A percentile compares a stretch with the other conserved stretches of the same genome.
These are phyloP conservation scores for Apotomis capreana DNA, from an alignment of 2,888 invertebrate genomes.

Conservation along the genomic window DNA sequence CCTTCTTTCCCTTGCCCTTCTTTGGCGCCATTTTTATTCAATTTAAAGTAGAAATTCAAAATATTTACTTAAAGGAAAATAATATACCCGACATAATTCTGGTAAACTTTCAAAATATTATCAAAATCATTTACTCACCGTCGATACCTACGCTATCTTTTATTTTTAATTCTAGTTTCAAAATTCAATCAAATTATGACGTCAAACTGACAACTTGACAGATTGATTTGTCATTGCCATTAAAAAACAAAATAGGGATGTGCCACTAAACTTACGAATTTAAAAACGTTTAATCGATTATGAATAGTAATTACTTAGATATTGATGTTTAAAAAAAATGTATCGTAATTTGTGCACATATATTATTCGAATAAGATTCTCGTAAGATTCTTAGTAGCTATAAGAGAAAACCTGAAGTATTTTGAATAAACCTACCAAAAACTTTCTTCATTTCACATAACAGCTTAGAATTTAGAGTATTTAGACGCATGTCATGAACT, in stretches of 20 bases:
- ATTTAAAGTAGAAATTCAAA: conserved; percentile 43
- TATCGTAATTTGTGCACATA: no score
- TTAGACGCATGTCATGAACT: no score
- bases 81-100: conserved; percentile 66
- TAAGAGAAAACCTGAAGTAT: no score
- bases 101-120: conserved; percentile 32
- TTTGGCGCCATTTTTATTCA: conserved; percentile 66
- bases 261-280: background rate
- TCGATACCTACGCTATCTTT: conserved; percentile 12
- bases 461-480: conserved; percentile 22
- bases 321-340: no score
- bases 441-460: conserved; percentile 51
- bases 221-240: background rate
- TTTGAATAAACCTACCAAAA: conserved; percentile 19
- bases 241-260: conserved; percentile 16
- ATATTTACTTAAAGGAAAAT: conserved; percentile 52
- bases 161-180: conserved; percentile 37
- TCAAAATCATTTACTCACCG: conserved; percentile 25
- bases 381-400: background rate
- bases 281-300: conserved; percentile 3
- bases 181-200: conserved; percentile 23
- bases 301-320: no score
- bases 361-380: conserved; percentile 2
- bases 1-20: conserved; percentile 64
- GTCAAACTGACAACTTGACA: conserved; percentile 5